These are phyloP conservation scores for Pissodes strobi DNA, from an alignment of 1,140 invertebrate genomes.

Conservation along the genomic window DNA sequence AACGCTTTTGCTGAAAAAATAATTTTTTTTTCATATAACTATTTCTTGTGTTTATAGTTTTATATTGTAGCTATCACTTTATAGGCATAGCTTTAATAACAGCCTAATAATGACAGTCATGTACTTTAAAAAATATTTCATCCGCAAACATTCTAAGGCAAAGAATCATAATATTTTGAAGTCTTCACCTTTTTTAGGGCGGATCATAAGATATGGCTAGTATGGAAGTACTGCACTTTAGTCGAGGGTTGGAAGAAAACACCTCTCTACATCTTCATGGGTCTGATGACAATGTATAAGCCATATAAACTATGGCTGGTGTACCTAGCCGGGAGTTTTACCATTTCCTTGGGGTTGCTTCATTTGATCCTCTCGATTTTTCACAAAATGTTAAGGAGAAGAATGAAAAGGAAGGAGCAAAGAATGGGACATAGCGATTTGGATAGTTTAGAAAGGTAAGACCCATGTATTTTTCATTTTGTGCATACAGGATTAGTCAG, in stretches of 20 bases:
- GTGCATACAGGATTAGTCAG: too few species aligned
- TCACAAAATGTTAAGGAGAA: constrained; percentile 26
- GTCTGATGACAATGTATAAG: constrained; percentile 47
- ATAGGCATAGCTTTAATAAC: too few species aligned
- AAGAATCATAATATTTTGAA: too few species aligned
- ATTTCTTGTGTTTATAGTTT: too few species aligned
- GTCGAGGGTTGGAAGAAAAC: constrained; percentile 52
- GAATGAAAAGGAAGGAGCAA: constrained; percentile 39
- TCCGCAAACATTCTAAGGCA: too few species aligned
- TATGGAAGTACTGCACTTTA: constrained; percentile 46
- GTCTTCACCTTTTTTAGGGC: constrained; percentile 49
- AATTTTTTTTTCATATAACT: too few species aligned
- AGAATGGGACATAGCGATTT: constrained; percentile 45
- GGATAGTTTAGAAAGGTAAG: constrained; percentile 54
- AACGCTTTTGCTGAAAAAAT: too few species aligned
- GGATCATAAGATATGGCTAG: constrained; percentile 47
- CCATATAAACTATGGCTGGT: constrained; percentile 53
- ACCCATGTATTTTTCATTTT: too few species aligned
- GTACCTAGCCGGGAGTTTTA: constrained; percentile 48
- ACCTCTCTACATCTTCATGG: constrained; percentile 48
- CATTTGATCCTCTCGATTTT: constrained; percentile 48
- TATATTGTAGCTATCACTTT: too few species aligned
- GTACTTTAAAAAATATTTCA: too few species aligned
- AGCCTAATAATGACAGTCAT: too few species aligned
- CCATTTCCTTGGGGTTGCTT: constrained; percentile 48